phyloP scores from a whole-genome alignment of 2,888 invertebrate genomes.

The Clunio marinus region DNA sequence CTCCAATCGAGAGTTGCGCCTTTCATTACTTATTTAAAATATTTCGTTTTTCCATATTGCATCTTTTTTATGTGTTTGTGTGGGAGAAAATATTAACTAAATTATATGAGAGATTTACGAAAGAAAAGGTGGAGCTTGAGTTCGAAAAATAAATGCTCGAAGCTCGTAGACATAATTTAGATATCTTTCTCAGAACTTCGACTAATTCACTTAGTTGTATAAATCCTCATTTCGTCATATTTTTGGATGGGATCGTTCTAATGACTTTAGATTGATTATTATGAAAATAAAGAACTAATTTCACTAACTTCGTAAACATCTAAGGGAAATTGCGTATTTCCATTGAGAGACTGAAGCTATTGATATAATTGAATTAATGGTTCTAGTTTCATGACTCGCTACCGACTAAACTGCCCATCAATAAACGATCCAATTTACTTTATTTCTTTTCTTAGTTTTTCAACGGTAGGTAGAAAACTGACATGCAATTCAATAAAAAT shows the following conservation, averaged over 20 bases:
- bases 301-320: background rate
- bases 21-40: no score
- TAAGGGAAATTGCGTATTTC: background rate
- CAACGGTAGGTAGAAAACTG: no score
- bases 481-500: background rate
- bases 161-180: no score
- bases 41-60: conserved; percentile 7
- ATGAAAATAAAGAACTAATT: background rate
- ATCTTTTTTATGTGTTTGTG: background rate
- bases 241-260: background rate
- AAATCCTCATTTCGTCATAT: no score
- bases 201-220: no score
- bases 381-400: conserved; percentile 4
- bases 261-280: background rate
- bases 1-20: no score
- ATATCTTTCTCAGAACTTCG: no score
- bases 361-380: conserved; percentile 7
- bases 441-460: no score
- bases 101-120: background rate
- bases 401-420: background rate
- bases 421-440: conserved; percentile 6
- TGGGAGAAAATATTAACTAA: background rate
- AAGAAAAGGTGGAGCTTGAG: conserved; percentile 18
- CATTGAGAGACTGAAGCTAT: background rate
- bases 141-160: no score